These are phyloP conservation scores for Taphrorychus bicolor DNA, from an alignment of 2,888 invertebrate genomes.

Conservation along the genomic window DNA sequence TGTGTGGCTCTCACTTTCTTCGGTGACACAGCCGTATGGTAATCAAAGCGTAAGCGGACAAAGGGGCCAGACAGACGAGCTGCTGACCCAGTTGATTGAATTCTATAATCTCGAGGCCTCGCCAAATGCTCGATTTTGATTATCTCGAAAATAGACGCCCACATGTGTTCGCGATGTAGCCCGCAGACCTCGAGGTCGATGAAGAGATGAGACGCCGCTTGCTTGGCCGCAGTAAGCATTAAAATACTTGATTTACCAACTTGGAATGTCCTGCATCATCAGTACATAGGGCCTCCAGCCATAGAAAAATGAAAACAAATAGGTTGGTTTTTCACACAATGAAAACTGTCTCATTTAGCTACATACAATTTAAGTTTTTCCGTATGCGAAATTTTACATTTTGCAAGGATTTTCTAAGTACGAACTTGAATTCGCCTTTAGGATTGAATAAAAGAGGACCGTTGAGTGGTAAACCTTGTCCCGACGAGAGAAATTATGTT, in stretches of 20 bases:
- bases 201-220: neutral
- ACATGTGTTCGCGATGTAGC: no score
- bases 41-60: conserved; percentile 3
- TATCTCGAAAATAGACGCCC: conserved; percentile 32
- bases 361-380: no score
- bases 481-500: neutral
- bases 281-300: no score
- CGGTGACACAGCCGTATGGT: conserved; percentile 2
- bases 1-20: conserved; percentile 9
- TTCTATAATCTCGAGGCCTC: conserved; percentile 19
- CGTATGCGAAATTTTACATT: no score
- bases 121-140: conserved; percentile 32
- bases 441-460: neutral
- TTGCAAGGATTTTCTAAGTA: no score
- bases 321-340: no score
- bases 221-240: no score
- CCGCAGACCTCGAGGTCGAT: conserved; percentile 6
- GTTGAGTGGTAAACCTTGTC: neutral
- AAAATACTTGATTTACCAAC: no score
- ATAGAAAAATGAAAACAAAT: no score
- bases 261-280: no score
- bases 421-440: neutral
- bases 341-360: no score
- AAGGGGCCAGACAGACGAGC: conserved; percentile 29
- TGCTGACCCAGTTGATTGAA: conserved; percentile 35